Evolutionary conservation across 1,140 invertebrate genomes (phyloP), one percentile per base, ranked within the genome.

Genomic region (Thaumatotibia leucotreta): DNA sequence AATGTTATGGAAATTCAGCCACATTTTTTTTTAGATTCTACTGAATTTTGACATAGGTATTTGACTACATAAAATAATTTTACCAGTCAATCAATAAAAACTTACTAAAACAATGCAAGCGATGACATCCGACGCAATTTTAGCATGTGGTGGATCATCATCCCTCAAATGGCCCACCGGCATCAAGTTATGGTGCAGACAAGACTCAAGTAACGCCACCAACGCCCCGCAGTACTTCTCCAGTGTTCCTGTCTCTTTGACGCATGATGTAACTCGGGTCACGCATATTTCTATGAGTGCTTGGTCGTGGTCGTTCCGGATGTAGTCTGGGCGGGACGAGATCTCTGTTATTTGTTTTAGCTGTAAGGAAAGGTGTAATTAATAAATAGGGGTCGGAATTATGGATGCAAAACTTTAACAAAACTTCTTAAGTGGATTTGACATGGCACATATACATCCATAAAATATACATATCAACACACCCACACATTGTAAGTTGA

Each of bases 271-370:
- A 6, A 97, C 95, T 65, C 97, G 91, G 0, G 97, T 97, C 29
- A 98, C 95, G 89, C 96, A 97, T 76, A 98, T 98, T 91, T 98
- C 97, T 67, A 98, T 97, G 61, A 98, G 96, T 80, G 96, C 97
- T 89, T 98, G 97, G 89, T 98, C 96, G 92, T 98, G 97, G 80
- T 96, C 95, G 91, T 96, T 97, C 64, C 94, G 93, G 1, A 94
- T 93, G 82, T 98, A 98, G 75, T 97, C 95, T 5, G 95, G 92
- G 63, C 94, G 92, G 65, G 95, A 96, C 50, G 96, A 95, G 69
- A 97, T 97, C 66, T 95, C 93, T 74, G 94, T 94, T 75, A 98
- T 97, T 87, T 94, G 93, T 75, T 93, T 93, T 27, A 95, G 88
- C 94, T 95, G 76, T 11, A 91, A 89, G 9, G 11, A 10, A 11